Evolutionary conservation across 1,140 invertebrate genomes (phyloP), one percentile per base, ranked within the genome.

Genomic region (Drusus annulatus): DNA sequence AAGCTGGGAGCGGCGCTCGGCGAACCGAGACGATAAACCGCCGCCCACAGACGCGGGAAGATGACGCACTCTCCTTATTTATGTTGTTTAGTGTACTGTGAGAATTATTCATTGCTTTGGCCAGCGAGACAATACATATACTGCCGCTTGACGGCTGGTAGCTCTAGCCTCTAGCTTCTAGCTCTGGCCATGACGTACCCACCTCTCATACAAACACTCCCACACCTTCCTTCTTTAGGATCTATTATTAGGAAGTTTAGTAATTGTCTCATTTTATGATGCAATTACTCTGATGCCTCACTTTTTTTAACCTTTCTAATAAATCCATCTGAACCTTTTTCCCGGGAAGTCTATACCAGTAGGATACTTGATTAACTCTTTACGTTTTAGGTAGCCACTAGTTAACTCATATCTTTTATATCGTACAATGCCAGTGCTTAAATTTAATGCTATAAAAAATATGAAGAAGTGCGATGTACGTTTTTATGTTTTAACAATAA

Each of bases 51-150:
- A n/a, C n/a, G 16, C 69, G 36, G 36, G 51, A 21, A 36, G 62
- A 65, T 65, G 62, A 65, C 62, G 62, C 62, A 65, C 62, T 56
- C 54, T 65, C 25, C 7, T 65, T 65, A 65, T 65, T 65, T 65
- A 65, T 28, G 25, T 21, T 65, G 62, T 28, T 65, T 31, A 65
- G 62, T 65, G 62, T 65, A 36, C 62, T 65, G 62, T 65, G 28
- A 65, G 28, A 65, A 65, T 65, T 65, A 65, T 65, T 65, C 62
- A 65, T 65, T 36, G 62, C 62, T 65, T 21, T 56, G 54, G 54
- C n/a, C 54, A 56, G 8, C n/a, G 54, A 56, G 54, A 56, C 54
- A 56, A 56, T 56, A 6, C 54, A 10, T 21, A 45, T 10, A 13
- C 19, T 17, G 54, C n/a, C 54, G 54, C 54, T 21, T 56, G 54